Base-by-base conservation (phyloP, 2,113 vertebrate genomes). In the Rhodinocichla rosea region DNA sequence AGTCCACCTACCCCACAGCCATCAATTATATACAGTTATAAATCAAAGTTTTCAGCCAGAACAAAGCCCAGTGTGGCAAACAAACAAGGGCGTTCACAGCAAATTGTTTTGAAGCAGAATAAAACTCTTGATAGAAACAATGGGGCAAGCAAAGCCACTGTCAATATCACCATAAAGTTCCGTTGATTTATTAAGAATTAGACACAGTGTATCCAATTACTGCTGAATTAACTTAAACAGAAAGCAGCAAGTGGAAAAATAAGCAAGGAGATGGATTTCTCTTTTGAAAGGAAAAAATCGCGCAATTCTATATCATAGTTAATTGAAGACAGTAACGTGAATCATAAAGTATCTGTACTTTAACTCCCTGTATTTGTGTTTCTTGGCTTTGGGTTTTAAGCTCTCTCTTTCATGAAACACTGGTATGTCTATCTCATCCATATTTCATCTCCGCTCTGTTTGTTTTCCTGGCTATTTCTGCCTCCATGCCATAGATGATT, bases 11-110 rank as follows among this genome's bases (percentile, higher is more conserved):
- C 97, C 97, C 97, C 93, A 96, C 65, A 97, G 97, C 97, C 97
- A 98, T 98, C 98, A 98, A 98, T 98, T 98, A 98, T 71, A 96
- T 95, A 90, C 97, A 98, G 97, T 97, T 97, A 98, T 98, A 98
- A 98, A 98, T 98, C 98, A 98, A 98, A 97, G 98, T 97, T 98
- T 97, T 98, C 98, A 98, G 95, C 75, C 85, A 88, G 94, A 98
- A 98, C 98, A 98, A 98, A 98, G 98, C 94, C 98, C 59, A 95
- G 92, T 87, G 96, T 95, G 93, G 97, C 98, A 96, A 98, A 98
- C 97, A 98, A 98, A 98, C 98, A 98, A 98, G 98, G 97, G 97
- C 32, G 97, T 97, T 96, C 97, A 97, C 85, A 92, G 97, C 96
- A 98, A 97, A 98, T 97, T 98, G 98, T 98, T 98, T 96, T 94